phyloP scores from a whole-genome alignment of 2,797 vertebrate genomes.

The Gallinago nigripennis region DNA sequence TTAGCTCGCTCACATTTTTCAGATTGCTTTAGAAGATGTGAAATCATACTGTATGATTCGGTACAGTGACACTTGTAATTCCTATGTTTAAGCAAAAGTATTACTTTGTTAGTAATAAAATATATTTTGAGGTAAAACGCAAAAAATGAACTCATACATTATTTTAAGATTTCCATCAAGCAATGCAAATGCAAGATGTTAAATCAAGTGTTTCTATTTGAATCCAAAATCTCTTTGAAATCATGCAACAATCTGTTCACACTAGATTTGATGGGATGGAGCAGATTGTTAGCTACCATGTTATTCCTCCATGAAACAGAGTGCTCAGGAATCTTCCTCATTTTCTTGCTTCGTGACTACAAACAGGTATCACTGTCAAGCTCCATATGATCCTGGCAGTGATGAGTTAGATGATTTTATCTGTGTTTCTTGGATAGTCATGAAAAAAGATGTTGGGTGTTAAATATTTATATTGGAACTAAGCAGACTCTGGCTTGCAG shows the following conservation, averaged over 20 bases:
- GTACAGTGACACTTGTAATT: background rate
- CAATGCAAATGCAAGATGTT: background rate
- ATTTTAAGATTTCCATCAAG: background rate
- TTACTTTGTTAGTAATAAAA: background rate
- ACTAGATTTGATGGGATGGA: background rate
- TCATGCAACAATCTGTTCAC: background rate
- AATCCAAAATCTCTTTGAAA: background rate
- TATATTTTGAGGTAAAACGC: background rate
- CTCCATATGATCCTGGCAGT: background rate
- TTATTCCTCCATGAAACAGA: background rate
- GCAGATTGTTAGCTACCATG: background rate
- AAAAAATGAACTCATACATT: background rate
- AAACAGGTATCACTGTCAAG: background rate
- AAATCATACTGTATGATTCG: background rate
- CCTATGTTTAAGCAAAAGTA: background rate
- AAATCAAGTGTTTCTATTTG: background rate
- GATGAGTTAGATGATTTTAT: background rate
- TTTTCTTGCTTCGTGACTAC: background rate
- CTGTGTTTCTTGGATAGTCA: constrained; percentile 38
- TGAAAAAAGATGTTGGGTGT: background rate
- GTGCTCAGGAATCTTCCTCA: background rate
- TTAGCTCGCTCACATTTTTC: background rate
- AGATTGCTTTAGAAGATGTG: background rate
- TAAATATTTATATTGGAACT: constrained; percentile 48
- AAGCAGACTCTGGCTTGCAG: background rate